phyloP scores from a whole-genome alignment of 2,113 vertebrate genomes.

The Fukomys damarensis region DNA sequence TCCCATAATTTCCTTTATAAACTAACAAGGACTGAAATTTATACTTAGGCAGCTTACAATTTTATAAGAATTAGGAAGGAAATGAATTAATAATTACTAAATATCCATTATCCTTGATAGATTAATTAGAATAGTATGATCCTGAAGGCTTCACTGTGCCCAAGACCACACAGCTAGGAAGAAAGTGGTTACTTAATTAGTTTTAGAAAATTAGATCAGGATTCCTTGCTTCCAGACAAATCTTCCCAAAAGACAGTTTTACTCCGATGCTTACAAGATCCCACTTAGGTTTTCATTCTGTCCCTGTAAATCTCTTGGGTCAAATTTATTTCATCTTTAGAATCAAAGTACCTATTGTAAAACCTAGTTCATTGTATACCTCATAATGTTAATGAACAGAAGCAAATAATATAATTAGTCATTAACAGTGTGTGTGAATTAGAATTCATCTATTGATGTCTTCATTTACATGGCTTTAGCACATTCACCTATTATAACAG shows the following conservation, averaged over 20 bases:
- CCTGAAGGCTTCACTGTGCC: conserved; percentile 35
- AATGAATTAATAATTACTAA: conserved; percentile 65
- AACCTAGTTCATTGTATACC: not conserved
- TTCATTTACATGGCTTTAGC: not conserved
- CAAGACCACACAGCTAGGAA: conserved; percentile 72
- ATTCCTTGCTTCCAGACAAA: conserved; percentile 38
- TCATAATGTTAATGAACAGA: not conserved
- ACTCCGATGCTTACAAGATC: not conserved
- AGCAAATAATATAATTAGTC: conserved; percentile 5
- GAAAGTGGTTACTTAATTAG: conserved; percentile 56
- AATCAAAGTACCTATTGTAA: conserved; percentile 10
- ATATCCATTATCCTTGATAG: conserved; percentile 47
- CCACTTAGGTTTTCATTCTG: conserved; percentile 49
- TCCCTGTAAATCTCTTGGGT: conserved; percentile 52
- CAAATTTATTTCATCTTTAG: conserved; percentile 41
- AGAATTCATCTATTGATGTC: not conserved
- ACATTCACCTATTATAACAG: not conserved
- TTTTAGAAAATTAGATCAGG: conserved; percentile 67
- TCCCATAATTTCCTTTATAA: conserved; percentile 25
- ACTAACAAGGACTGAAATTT: conserved; percentile 38
- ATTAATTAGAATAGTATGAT: conserved; percentile 56
- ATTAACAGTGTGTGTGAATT: not conserved
- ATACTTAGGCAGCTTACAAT: conserved; percentile 41
- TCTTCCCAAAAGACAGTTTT: conserved; percentile 32
- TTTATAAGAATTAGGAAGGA: conserved; percentile 22